These are phyloP conservation scores for Sclerurus mexicanus DNA, from an alignment of 2,113 vertebrate species.

Conservation along the genomic window DNA sequence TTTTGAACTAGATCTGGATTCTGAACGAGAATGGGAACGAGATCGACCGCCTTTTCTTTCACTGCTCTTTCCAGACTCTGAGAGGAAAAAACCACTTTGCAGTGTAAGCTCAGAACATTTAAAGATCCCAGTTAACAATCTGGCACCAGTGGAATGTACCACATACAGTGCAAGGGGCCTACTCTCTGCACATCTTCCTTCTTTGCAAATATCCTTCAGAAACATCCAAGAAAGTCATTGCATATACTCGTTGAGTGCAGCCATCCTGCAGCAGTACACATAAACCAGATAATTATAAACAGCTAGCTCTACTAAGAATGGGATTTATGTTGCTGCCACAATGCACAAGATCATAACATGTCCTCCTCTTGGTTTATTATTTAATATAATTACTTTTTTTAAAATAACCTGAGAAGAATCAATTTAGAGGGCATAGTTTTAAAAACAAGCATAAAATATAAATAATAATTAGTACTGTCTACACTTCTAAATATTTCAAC, in stretches of 20 bases:
- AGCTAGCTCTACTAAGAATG: slow-evolving; percentile 71
- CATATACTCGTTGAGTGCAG: slow-evolving; percentile 83
- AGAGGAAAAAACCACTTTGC: slow-evolving; percentile 83
- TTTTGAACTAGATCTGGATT: slow-evolving; percentile 83
- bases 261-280: slow-evolving; percentile 85
- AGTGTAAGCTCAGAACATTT: slow-evolving; percentile 83
- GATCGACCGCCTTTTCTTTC: slow-evolving; percentile 81
- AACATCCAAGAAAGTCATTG: slow-evolving; percentile 85
- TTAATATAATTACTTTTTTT: not conserved
- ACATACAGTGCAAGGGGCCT: slow-evolving; percentile 80
- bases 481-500: not conserved
- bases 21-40: slow-evolving; percentile 81
- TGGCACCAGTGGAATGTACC: slow-evolving; percentile 80
- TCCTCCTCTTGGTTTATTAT: slow-evolving; percentile 16
- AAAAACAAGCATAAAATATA: slow-evolving; percentile 30
- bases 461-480: not conserved
- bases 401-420: slow-evolving; percentile 22
- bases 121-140: slow-evolving; percentile 82
- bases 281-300: slow-evolving; percentile 84
- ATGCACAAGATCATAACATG: slow-evolving; percentile 73
- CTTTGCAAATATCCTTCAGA: slow-evolving; percentile 84
- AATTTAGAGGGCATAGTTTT: slow-evolving; percentile 40
- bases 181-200: slow-evolving; percentile 81
- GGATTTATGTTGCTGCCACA: slow-evolving; percentile 77
- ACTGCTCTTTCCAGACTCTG: slow-evolving; percentile 77